phyloP scores from a whole-genome alignment of 2,113 vertebrate genomes.

The Benitochromis conjunctus region DNA sequence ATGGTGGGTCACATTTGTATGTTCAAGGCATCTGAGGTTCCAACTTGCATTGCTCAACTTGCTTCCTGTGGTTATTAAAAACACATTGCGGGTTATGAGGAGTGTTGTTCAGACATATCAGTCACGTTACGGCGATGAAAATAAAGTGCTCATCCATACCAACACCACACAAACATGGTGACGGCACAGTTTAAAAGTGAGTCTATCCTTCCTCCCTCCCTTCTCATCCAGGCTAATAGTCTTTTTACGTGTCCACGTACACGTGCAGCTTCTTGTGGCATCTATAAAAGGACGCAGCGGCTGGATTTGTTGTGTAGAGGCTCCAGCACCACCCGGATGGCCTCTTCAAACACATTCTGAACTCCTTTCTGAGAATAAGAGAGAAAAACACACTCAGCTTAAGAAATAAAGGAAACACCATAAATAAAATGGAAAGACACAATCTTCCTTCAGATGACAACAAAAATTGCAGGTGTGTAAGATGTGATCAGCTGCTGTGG shows the following conservation, averaged over 20 bases:
- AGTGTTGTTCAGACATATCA: background rate
- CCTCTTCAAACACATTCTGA: conserved; percentile 77
- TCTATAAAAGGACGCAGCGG: conserved; percentile 68
- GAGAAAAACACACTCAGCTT: background rate
- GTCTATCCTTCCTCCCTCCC: background rate
- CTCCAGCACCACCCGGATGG: conserved; percentile 71
- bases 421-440: background rate
- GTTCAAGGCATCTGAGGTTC: background rate
- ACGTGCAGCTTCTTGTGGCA: background rate
- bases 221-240: background rate
- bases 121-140: accelerated
- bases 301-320: conserved; percentile 71
- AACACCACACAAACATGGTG: background rate
- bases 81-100: background rate
- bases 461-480: background rate
- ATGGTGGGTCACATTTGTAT: background rate
- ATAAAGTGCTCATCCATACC: accelerated
- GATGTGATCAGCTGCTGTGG: background rate
- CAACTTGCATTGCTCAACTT: accelerated
- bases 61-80: accelerated
- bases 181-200: accelerated
- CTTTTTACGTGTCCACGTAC: accelerated
- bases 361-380: conserved; percentile 55
- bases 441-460: background rate
- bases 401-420: background rate